phyloP scores from a whole-genome alignment of 2,888 invertebrate genomes.

The Xylota sylvarum region DNA sequence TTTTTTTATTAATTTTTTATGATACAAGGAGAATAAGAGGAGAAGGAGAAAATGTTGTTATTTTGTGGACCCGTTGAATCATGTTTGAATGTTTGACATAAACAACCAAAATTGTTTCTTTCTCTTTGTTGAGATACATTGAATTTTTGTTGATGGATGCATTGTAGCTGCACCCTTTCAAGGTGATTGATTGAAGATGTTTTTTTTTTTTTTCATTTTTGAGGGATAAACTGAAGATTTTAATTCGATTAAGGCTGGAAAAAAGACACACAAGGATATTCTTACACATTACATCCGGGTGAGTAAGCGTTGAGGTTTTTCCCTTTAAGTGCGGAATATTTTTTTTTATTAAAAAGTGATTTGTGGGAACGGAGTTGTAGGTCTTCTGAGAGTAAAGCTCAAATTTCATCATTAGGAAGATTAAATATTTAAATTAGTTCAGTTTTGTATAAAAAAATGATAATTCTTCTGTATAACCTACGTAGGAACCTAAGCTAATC shows the following conservation, averaged over 20 bases:
- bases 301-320: conserved; percentile 39
- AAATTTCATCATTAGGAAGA: conserved; percentile 31
- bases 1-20: background rate
- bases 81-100: conserved; percentile 27
- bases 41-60: background rate
- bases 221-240: conserved; percentile 8
- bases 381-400: conserved; percentile 36
- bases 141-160: background rate
- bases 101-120: conserved; percentile 21
- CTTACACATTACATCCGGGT: conserved; percentile 29
- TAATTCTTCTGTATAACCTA: too few species aligned
- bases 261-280: background rate
- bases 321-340: conserved; percentile 7
- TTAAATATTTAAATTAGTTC: conserved; percentile 21
- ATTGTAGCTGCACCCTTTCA: conserved; percentile 34
- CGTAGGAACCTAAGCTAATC: too few species aligned
- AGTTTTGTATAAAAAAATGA: too few species aligned
- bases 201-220: background rate
- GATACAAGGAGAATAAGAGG: background rate
- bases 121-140: conserved; percentile 14
- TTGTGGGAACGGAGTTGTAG: conserved; percentile 31
- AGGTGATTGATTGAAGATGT: conserved; percentile 40
- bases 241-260: background rate
- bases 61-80: background rate
- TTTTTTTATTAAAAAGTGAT: conserved; percentile 3